Base-by-base conservation (phyloP, 1,140 invertebrate species). In the Ladona fulva region DNA sequence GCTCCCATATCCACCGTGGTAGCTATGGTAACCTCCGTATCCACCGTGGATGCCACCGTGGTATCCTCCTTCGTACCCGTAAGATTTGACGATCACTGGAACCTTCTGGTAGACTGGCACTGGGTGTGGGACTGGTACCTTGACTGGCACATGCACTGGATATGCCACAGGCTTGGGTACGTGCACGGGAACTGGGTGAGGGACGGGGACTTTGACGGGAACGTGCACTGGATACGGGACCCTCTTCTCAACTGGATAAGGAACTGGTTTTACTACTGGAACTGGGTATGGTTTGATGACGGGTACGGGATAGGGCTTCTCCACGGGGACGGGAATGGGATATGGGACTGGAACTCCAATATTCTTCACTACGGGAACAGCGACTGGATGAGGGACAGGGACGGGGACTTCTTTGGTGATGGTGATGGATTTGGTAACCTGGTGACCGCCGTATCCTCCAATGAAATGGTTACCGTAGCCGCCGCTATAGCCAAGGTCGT, bases 201-300 rank as follows among this genome's bases (percentile, higher is more conserved):
- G 79, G 3, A 74, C 52, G 25, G 78, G 78, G 0, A 73, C 74
- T 16, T 78, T 74, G 16, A 78, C 78, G 19, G 76, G 66, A 19
- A 80, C 79, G 75, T 78, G 76, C 0, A 78, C 77, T 42, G 79
- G 79, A 22, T 78, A 78, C 6, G 79, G 79, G 3, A 25, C 24
- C 74, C 16, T 25, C 74, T 75, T 75, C 74, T 75, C 74, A 16
- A 75, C 74, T 3, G 74, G 19, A 24, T 24, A n/a, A 16, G 74
- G 74, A 10, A 24, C 19, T 3, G 74, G 74, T 22, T 79, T 78
- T 25, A 77, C 78, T 0, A 78, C 52, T 74, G 74, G 73, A 75
- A n/a, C 76, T 14, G 73, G 37, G 12, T 22, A 75, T 14, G 73
- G 44, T 19, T 29, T 75, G 73, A 25, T 25, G n/a, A 24, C 42